Evolutionary conservation across 2,888 invertebrate species (phyloP), one percentile per base, ranked within the genome.

Genomic region (Nudaria mundana): DNA sequence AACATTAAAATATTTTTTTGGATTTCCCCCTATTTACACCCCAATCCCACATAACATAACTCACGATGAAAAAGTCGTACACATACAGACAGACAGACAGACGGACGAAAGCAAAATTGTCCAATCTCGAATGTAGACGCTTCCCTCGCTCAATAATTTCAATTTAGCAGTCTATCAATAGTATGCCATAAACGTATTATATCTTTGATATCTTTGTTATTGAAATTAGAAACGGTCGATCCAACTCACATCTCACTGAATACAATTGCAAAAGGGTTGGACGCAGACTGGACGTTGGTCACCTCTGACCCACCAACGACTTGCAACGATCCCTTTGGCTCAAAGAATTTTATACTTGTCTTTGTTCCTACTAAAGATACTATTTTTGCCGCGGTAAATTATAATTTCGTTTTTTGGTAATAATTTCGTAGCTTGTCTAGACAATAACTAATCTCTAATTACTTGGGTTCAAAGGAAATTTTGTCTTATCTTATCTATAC

Each of bases 281-380:
- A 40, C 44, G 28, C 47, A 46, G 47, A 40, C 56, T 51, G 63
- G 58, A 76, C 80, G 86, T 87, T 87, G 75, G 69, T 78, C 82
- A 86, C 86, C 86, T 83, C 72, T 86, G 86, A 87, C 86, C 84
- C 69, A 60, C 70, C 76, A 72, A 76, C 74, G 68, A 66, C 57
- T 61, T 48, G 36, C 42, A 43, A 45, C 44, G 37, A 48, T 50
- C 52, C 52, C 22, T 33, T 3, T 18, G n/a, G 16, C 13, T 23
- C 14, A 5, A 24, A 32, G 24, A 30, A 18, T 7, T 7, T 8
- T 6, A 30, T 5, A 23, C 6, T 3, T 7, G 2, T 12, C 16
- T 30, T 30, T 30, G 8, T 30, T 22, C 7, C 20, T 12, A 30
- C 3, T 29, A 1, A 16, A 15, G 2, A 3, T 16, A n/a, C n/a